These are phyloP conservation scores for Rhynchopsitta pachyrhyncha DNA, from an alignment of 2,113 vertebrate species.

Conservation along the genomic window DNA sequence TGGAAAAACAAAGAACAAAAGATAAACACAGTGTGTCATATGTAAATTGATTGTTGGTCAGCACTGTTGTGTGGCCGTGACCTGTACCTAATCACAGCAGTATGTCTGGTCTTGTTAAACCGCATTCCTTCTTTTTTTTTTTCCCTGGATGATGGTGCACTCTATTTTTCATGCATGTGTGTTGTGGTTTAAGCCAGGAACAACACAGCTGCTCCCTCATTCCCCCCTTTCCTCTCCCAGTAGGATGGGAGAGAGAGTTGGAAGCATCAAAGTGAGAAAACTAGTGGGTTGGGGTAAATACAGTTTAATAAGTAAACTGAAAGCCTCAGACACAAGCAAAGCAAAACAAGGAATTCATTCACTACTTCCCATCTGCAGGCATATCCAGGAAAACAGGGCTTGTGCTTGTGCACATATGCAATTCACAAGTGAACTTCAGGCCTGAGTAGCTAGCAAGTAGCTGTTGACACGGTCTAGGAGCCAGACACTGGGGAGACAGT, in stretches of 20 bases:
- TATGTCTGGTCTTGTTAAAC: background rate
- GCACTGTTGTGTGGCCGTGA: background rate
- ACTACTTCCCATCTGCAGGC: background rate
- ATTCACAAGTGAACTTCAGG: background rate
- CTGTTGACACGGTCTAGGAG: background rate
- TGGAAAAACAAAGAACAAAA: background rate
- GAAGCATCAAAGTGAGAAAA: background rate
- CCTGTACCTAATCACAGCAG: background rate
- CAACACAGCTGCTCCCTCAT: background rate
- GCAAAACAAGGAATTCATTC: background rate
- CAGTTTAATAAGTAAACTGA: background rate
- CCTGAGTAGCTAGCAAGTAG: background rate
- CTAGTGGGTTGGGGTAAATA: background rate
- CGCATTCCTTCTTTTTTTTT: background rate
- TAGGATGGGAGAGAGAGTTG: background rate
- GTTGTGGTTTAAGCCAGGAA: background rate
- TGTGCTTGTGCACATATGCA: background rate
- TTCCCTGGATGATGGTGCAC: rapidly evolving
- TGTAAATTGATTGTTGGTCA: background rate
- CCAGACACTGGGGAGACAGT: background rate
- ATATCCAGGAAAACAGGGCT: background rate
- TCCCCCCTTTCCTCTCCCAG: rapidly evolving
- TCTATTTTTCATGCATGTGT: background rate
- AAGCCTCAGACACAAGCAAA: background rate
- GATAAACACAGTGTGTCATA: background rate